These are phyloP conservation scores for Pseudochaenichthys georgianus DNA, from an alignment of 2,797 vertebrate species.

Conservation along the genomic window DNA sequence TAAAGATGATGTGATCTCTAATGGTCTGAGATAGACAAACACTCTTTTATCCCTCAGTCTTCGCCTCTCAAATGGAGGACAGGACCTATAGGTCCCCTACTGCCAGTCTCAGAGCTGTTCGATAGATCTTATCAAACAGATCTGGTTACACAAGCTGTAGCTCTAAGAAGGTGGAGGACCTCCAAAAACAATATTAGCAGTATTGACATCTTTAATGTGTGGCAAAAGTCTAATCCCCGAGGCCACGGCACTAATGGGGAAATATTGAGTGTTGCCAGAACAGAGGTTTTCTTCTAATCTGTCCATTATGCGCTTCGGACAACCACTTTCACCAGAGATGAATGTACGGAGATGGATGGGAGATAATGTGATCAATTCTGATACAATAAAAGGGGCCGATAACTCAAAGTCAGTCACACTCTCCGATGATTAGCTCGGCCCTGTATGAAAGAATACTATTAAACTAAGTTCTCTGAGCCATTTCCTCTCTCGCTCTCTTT, in stretches of 20 bases:
- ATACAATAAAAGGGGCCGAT: slow-evolving; percentile 80
- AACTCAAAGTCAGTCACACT: slow-evolving; percentile 80
- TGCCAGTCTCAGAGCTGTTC: slow-evolving; percentile 62
- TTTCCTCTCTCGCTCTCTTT: slow-evolving; percentile 69
- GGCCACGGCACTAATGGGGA: slow-evolving; percentile 82
- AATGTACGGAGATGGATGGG: slow-evolving; percentile 67
- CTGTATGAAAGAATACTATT: slow-evolving; percentile 73
- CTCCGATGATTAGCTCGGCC: slow-evolving; percentile 58
- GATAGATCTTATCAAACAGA: slow-evolving; percentile 74
- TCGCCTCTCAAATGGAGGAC: slow-evolving; percentile 47
- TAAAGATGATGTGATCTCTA: slow-evolving; percentile 8
- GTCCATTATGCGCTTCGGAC: slow-evolving; percentile 78
- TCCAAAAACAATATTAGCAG: slow-evolving; percentile 83
- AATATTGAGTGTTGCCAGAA: slow-evolving; percentile 86
- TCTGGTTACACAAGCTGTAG: slow-evolving; percentile 75
- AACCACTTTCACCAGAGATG: slow-evolving; percentile 73
- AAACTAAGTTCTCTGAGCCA: slow-evolving; percentile 69
- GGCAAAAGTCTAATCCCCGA: slow-evolving; percentile 83
- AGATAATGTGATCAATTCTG: slow-evolving; percentile 78
- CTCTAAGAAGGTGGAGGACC: slow-evolving; percentile 72
- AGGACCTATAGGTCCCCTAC: slow-evolving; percentile 55
- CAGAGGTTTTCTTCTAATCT: slow-evolving; percentile 80
- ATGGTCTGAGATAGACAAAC: slow-evolving; percentile 13
- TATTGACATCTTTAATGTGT: slow-evolving; percentile 86
- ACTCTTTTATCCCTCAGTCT: slow-evolving; percentile 29